Evolutionary conservation across 2,888 invertebrate species (phyloP).

Genomic region (Tillus elongatus): DNA sequence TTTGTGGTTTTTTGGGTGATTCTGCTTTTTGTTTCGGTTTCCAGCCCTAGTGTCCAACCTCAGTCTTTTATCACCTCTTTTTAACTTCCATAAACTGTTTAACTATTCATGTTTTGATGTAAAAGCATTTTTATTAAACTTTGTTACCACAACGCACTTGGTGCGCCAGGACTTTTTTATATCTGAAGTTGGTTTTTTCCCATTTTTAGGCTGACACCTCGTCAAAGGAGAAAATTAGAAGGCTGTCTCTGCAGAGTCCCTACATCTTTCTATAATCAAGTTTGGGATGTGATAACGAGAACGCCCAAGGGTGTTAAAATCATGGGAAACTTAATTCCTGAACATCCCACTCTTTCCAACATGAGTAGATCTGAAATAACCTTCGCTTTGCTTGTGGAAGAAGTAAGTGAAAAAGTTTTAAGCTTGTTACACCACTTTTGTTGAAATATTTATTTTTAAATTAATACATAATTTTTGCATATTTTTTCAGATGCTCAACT

Average conservation of each 20-base stretch:
- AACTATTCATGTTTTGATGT: too few species aligned
- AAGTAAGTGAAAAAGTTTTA: conserved; percentile 48
- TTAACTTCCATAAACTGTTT: too few species aligned
- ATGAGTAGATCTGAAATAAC: conserved; percentile 96
- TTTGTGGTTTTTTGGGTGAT: too few species aligned
- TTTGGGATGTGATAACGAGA: conserved; percentile 88
- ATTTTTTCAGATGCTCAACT: conserved; percentile 50
- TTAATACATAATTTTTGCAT: too few species aligned
- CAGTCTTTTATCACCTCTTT: too few species aligned
- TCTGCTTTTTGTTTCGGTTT: too few species aligned
- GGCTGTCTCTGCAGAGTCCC: conserved; percentile 95
- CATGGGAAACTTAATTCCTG: conserved; percentile 77
- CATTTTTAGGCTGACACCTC: conserved; percentile 59
- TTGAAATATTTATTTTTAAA: too few species aligned
- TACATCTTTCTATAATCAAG: conserved; percentile 85
- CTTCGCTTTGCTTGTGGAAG: conserved; percentile 89
- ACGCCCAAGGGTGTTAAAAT: conserved; percentile 86
- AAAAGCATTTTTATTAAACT: conserved; percentile 7
- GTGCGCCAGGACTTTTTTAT: too few species aligned
- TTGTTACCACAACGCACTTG: too few species aligned
- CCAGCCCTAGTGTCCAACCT: too few species aligned
- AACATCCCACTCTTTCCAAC: conserved; percentile 87
- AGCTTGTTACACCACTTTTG: too few species aligned
- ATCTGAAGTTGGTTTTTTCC: too few species aligned
- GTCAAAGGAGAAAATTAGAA: conserved; percentile 84